phyloP scores from a whole-genome alignment of 1,140 invertebrate genomes.

The Zaprionus nigranus region DNA sequence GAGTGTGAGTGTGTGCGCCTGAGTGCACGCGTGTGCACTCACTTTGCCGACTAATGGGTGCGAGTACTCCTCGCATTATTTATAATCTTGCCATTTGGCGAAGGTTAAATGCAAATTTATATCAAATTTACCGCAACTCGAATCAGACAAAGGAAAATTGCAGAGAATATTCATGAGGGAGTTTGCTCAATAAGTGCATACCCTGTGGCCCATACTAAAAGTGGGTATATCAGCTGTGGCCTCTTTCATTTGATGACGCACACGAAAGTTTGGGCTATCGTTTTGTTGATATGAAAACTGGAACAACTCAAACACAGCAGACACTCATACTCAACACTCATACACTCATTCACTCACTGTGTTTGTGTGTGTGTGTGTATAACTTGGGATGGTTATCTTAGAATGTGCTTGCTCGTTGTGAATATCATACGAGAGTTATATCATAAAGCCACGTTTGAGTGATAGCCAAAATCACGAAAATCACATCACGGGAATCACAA shows the following conservation, averaged over 20 bases:
- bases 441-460: slow-evolving; percentile 1
- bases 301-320: neutral
- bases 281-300: slow-evolving; percentile 17
- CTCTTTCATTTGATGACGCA: neutral
- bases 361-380: neutral
- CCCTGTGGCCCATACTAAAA: neutral
- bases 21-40: neutral
- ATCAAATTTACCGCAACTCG: neutral
- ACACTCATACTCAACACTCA: neutral
- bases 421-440: neutral
- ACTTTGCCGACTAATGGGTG: neutral
- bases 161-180: neutral
- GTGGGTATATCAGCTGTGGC: neutral
- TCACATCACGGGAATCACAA: slow-evolving; percentile 15
- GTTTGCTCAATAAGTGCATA: neutral
- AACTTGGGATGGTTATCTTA: slow-evolving; percentile 13
- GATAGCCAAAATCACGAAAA: slow-evolving; percentile 7
- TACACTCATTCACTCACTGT: neutral
- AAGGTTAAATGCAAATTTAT: neutral
- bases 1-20: neutral
- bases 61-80: slow-evolving; percentile 6
- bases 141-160: slow-evolving; percentile 7
- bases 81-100: neutral
- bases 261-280: neutral
- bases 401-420: neutral